Conservation (phyloP, 2,113 vertebrate species). For the Sakesphorus luctuosus region DNA sequence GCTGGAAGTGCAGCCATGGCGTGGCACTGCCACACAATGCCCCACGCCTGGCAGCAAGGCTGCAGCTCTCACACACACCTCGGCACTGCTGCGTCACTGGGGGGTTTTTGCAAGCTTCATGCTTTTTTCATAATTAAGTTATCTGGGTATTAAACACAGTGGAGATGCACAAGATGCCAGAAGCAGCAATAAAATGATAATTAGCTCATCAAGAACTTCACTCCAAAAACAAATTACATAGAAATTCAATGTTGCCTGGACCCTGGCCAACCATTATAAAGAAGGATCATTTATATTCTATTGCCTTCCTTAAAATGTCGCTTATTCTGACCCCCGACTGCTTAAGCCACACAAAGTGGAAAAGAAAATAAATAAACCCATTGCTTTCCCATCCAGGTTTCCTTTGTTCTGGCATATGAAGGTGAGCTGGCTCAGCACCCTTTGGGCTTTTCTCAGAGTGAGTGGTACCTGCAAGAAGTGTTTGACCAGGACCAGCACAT, state of each 20-base stretch:
- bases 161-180: constrained; percentile 68
- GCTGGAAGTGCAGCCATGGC: background rate
- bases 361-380: constrained; percentile 17
- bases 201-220: constrained; percentile 75
- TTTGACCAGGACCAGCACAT: background rate
- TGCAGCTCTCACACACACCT: background rate
- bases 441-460: background rate
- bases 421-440: constrained; percentile 21
- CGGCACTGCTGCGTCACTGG: background rate
- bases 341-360: constrained; percentile 46
- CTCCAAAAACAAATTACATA: constrained; percentile 71
- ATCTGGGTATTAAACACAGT: constrained; percentile 61
- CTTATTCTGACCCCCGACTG: constrained; percentile 14
- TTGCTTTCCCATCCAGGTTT: constrained; percentile 10
- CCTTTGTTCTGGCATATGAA: background rate
- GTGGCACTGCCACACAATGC: background rate
- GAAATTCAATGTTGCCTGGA: constrained; percentile 69
- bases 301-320: constrained; percentile 43
- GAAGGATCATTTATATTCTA: constrained; percentile 65
- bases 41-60: background rate
- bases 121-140: constrained; percentile 69
- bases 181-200: constrained; percentile 75
- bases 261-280: constrained; percentile 66
- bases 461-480: background rate
- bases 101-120: background rate